Percentiles rank a stretch among this genome's conserved stretches.
These are phyloP conservation scores for Sycophila sp. DNA, from an alignment of 1,140 invertebrate species.

Conservation along the genomic window DNA sequence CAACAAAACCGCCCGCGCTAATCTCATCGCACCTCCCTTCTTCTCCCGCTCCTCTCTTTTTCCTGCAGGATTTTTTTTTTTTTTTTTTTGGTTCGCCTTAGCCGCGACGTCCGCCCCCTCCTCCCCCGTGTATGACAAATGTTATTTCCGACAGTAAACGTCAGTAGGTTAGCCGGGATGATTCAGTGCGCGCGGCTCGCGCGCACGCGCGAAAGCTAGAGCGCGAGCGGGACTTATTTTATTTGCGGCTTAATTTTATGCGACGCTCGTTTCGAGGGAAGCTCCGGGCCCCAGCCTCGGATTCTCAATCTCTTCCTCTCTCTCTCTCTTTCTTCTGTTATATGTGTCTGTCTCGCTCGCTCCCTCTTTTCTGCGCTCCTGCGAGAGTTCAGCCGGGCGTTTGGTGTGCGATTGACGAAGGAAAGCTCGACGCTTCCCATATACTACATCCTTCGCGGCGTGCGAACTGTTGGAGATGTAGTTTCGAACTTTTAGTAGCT, in stretches of 20 bases:
- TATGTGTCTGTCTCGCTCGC: no score
- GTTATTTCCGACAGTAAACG: conserved; percentile 39
- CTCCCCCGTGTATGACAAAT: conserved; percentile 32
- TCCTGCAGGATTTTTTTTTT: no score
- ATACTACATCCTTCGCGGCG: neutral
- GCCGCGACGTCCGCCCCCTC: neutral
- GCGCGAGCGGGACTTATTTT: conserved; percentile 12
- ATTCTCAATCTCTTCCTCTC: no score
- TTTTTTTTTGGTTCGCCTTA: neutral
- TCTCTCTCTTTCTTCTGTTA: no score
- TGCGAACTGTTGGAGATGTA: no score
- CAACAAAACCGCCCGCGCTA: conserved; percentile 28
- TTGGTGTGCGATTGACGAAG: neutral
- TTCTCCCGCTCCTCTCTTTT: neutral
- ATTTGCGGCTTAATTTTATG: conserved; percentile 39
- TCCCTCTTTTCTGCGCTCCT: neutral
- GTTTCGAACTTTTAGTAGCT: no score
- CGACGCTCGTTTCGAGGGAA: neutral
- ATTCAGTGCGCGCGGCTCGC: conserved; percentile 7
- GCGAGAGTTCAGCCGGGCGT: no score
- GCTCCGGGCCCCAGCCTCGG: neutral
- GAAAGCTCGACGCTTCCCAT: neutral
- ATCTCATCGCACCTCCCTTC: conserved; percentile 33
- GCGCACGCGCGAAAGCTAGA: neutral
- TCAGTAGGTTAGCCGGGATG: conserved; percentile 31